A percentile compares a stretch with the other conserved stretches of the same genome.
Conservation (phyloP, 2,888 invertebrate species). For the Galeopsomyia nigrocyanea region DNA sequence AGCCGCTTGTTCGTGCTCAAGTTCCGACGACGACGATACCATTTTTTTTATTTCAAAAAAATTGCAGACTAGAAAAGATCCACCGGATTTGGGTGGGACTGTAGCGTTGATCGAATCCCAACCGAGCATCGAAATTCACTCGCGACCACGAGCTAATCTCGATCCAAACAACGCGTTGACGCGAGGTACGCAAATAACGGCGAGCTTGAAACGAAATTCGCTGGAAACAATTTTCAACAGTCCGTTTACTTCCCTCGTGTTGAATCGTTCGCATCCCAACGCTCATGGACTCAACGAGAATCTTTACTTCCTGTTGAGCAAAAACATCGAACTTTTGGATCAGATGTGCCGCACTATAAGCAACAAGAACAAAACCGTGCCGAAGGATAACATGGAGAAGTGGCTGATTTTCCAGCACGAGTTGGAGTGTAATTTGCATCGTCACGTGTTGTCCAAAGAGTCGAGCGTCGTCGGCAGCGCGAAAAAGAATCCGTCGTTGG, state of each 20-base stretch:
- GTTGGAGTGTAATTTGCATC: slow-evolving; percentile 19
- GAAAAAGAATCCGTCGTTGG: slow-evolving; percentile 12
- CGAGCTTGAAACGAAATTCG: background rate
- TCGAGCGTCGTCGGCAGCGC: background rate
- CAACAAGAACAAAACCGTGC: background rate
- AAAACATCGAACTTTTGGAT: slow-evolving; percentile 20
- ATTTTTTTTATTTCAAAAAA: background rate
- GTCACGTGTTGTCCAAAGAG: slow-evolving; percentile 21
- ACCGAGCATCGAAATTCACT: background rate
- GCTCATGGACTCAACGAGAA: background rate
- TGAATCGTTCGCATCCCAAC: background rate
- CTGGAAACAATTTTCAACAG: background rate
- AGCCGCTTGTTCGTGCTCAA: slow-evolving; percentile 20
- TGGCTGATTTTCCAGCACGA: slow-evolving; percentile 34
- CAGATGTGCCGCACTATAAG: slow-evolving; percentile 13
- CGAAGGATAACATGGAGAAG: slow-evolving; percentile 11
- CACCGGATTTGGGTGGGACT: too few species aligned
- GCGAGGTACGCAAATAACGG: background rate
- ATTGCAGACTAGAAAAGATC: background rate
- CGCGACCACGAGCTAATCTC: background rate
- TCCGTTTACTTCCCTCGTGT: background rate
- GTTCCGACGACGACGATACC: slow-evolving; percentile 16
- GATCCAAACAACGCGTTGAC: background rate
- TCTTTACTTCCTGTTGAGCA: slow-evolving; percentile 20
- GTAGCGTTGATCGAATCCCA: background rate